A percentile compares a stretch with the other conserved stretches of the same genome.
Conservation (phyloP, 2,797 vertebrate genomes). For the Sandelia bainsii region DNA sequence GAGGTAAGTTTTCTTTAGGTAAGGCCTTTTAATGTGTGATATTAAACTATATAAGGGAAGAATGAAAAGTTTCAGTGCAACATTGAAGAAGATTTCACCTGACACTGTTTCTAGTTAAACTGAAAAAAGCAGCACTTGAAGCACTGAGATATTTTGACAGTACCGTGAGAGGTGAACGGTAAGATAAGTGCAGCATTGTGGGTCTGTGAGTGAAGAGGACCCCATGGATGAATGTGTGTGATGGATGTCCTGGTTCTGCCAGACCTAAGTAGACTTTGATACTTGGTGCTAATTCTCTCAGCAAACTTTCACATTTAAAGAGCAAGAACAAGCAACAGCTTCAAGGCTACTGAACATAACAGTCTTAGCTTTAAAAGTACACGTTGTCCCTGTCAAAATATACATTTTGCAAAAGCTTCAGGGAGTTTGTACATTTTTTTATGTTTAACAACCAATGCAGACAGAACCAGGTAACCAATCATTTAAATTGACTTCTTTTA, state of each 20-base stretch:
- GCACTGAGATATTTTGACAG: not conserved
- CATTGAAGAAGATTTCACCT: not conserved
- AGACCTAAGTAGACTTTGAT: conserved; percentile 61
- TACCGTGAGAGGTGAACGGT: not conserved
- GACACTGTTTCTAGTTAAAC: not conserved
- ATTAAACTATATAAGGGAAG: too few relatives aligned
- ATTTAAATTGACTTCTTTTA: too few relatives aligned
- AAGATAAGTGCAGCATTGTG: not conserved
- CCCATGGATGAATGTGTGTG: conserved; percentile 21
- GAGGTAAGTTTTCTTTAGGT: too few relatives aligned
- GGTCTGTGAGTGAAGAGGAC: conserved; percentile 22
- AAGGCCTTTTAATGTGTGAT: too few relatives aligned
- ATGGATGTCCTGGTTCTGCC: conserved; percentile 65
- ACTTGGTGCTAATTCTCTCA: conserved; percentile 80
- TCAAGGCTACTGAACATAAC: conserved; percentile 14
- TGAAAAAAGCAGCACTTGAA: not conserved
- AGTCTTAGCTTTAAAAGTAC: conserved; percentile 13
- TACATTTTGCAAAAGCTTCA: not conserved
- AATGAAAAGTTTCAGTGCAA: too few relatives aligned
- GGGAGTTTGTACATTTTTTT: not conserved
- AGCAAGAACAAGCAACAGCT: conserved; percentile 11
- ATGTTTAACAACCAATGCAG: not conserved
- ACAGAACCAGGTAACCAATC: not conserved
- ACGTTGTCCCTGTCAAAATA: not conserved
- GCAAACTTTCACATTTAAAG: conserved; percentile 75